Conservation (phyloP, 2,113 vertebrate species). For the Furnarius figulus region DNA sequence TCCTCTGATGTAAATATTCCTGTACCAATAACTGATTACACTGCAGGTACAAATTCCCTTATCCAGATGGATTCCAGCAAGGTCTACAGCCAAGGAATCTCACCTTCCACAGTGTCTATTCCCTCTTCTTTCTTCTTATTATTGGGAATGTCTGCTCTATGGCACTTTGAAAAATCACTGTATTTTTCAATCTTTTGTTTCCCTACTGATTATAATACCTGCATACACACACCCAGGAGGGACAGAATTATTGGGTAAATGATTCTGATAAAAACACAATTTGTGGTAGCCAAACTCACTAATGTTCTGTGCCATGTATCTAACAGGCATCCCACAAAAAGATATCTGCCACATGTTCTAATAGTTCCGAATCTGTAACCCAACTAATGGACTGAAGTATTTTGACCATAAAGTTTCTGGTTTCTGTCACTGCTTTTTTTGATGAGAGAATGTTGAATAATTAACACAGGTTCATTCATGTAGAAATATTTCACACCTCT, state of each 20-base stretch:
- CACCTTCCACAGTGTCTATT: not conserved
- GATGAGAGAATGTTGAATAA: not conserved
- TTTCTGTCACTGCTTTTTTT: not conserved
- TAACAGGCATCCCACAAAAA: not conserved
- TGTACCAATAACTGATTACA: not conserved
- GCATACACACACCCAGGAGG: not conserved
- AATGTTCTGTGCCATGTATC: rapidly evolving
- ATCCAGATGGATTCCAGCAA: not conserved
- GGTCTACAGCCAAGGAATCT: not conserved
- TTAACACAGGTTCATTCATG: not conserved
- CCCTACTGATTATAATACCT: not conserved
- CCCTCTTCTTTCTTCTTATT: not conserved
- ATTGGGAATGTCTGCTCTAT: not conserved
- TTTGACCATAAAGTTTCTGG: not conserved
- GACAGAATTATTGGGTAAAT: not conserved
- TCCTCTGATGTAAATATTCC: not conserved
- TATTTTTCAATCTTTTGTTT: not conserved
- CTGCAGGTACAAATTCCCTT: not conserved
- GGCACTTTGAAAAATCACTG: not conserved
- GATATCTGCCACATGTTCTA: not conserved
- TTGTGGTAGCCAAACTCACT: not conserved
- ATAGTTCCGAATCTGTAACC: not conserved
- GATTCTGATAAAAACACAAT: not conserved
- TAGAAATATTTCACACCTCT: not conserved
- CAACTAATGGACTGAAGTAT: not conserved